phyloP scores from a whole-genome alignment of 2,888 invertebrate genomes.

The Malthinus flaveolus region DNA sequence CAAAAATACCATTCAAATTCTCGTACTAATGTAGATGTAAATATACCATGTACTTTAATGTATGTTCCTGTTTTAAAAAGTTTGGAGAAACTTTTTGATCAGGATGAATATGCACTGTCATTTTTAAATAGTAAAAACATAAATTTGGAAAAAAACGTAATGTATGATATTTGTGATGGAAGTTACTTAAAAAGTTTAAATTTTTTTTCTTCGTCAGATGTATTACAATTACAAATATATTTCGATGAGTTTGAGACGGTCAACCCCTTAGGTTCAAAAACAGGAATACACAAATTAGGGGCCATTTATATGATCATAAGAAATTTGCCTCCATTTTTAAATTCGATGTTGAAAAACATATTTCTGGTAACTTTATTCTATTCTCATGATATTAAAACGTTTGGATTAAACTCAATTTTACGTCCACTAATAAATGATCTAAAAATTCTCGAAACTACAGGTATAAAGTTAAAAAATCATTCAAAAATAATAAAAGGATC shows the following conservation, averaged over 20 bases:
- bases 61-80: neutral
- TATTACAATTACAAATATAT: slow-evolving; percentile 21
- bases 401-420: slow-evolving; percentile 14
- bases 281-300: slow-evolving; percentile 24
- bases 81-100: neutral
- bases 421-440: slow-evolving; percentile 19
- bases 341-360: slow-evolving; percentile 23
- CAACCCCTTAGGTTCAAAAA: slow-evolving; percentile 25
- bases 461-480: slow-evolving; percentile 17
- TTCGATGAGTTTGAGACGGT: slow-evolving; percentile 26
- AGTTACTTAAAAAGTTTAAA: neutral
- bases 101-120: neutral
- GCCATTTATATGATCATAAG: slow-evolving; percentile 17
- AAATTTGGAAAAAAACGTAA: neutral
- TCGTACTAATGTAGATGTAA: neutral
- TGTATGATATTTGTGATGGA: neutral
- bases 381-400: slow-evolving; percentile 1
- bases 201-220: too few relatives aligned
- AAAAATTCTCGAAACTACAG: slow-evolving; percentile 14
- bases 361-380: slow-evolving; percentile 28
- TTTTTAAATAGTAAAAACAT: neutral
- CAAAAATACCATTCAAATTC: neutral
- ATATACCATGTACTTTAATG: neutral
- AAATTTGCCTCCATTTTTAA: slow-evolving; percentile 25
- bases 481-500: slow-evolving; percentile 8